Evolutionary conservation across 2,113 vertebrate species (phyloP).

Genomic region (Noturus placidus): DNA sequence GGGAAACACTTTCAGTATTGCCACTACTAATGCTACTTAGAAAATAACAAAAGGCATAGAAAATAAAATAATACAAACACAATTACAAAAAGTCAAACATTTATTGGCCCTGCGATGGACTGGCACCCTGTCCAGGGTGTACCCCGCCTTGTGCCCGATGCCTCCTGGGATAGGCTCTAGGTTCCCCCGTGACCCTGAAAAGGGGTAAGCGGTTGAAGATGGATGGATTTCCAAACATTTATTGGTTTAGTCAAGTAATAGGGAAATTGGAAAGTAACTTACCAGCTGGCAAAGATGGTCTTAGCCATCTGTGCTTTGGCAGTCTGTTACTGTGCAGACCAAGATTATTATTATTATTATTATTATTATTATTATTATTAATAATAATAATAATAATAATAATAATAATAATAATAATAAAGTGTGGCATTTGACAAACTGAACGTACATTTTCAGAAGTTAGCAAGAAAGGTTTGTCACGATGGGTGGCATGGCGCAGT

Average conservation of each 20-base stretch:
- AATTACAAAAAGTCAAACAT: not conserved
- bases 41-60: not conserved
- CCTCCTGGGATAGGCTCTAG: too few species aligned
- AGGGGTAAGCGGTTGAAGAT: too few species aligned
- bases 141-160: too few species aligned
- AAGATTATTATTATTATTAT: too few species aligned
- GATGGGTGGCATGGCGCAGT: not conserved
- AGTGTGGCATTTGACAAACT: not conserved
- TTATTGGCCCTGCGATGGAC: too few species aligned
- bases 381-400: not conserved
- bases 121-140: too few species aligned
- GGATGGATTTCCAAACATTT: too few species aligned
- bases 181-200: too few species aligned
- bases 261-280: not conserved
- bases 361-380: too few species aligned
- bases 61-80: not conserved
- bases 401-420: not conserved
- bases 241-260: not conserved
- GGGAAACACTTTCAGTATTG: not conserved
- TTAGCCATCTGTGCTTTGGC: not conserved
- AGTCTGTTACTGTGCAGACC: not conserved
- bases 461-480: not conserved
- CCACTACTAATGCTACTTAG: not conserved
- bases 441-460: not conserved
- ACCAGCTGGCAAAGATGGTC: not conserved